Conservation (phyloP, 2,113 vertebrate genomes). For the Leptodactylus fuscus region DNA sequence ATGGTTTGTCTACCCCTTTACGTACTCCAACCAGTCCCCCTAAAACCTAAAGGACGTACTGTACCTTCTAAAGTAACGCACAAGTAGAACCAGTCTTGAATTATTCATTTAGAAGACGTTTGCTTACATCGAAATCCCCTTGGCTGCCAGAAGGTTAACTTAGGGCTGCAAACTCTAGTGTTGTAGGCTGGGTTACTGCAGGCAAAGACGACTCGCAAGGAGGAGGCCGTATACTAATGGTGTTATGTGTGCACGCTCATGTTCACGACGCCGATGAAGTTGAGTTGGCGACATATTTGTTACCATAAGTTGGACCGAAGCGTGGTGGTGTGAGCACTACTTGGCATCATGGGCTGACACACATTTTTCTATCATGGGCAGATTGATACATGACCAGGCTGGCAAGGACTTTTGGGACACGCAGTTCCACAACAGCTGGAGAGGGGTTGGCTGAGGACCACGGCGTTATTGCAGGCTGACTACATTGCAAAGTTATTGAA, state of each 20-base stretch:
- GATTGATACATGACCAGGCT: slow-evolving; percentile 16
- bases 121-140: slow-evolving; percentile 12
- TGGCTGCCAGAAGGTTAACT: background rate
- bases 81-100: slow-evolving; percentile 31
- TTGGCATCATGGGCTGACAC: background rate
- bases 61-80: slow-evolving; percentile 44
- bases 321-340: background rate
- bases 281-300: no score
- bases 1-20: slow-evolving; percentile 6
- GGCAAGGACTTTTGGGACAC: background rate
- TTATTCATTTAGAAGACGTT: slow-evolving; percentile 12
- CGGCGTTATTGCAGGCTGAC: background rate
- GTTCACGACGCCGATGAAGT: no score
- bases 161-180: background rate
- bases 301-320: no score
- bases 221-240: background rate
- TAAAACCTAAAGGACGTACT: slow-evolving; percentile 13
- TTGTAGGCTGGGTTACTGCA: background rate
- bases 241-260: background rate
- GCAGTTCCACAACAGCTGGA: background rate
- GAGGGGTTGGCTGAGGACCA: background rate
- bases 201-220: background rate
- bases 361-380: slow-evolving; percentile 7
- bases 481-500: background rate
- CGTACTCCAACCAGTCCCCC: background rate